Conservation (phyloP, 1,140 invertebrate genomes). For the Achatina immaculata region DNA sequence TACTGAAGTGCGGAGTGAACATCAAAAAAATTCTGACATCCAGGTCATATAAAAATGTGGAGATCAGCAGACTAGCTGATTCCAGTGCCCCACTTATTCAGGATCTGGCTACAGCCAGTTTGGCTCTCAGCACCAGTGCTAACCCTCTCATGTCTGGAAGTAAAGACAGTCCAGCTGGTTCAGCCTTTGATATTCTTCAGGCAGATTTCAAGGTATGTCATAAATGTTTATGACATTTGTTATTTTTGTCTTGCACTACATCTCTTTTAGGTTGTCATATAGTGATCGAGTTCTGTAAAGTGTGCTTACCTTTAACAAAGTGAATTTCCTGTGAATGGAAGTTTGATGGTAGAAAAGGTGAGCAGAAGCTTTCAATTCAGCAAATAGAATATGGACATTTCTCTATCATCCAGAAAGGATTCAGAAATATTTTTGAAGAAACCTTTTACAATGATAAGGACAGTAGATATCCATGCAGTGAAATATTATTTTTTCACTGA, state of each 20-base stretch:
- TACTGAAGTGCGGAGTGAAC: conserved; percentile 40
- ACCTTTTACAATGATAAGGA: too few relatives aligned
- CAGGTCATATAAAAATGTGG: conserved; percentile 45
- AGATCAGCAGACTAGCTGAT: conserved; percentile 32
- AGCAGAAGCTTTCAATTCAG: too few relatives aligned
- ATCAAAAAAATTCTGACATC: conserved; percentile 43
- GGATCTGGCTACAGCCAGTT: conserved; percentile 37
- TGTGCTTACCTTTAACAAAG: too few relatives aligned
- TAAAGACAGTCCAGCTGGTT: conserved; percentile 46
- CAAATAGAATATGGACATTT: too few relatives aligned
- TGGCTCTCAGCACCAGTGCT: conserved; percentile 31
- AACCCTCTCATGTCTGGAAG: conserved; percentile 28
- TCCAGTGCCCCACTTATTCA: conserved; percentile 43
- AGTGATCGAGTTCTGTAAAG: too few relatives aligned
- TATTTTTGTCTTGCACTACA: background rate
- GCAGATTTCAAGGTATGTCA: conserved; percentile 44
- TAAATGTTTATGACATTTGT: background rate
- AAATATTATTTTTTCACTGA: too few relatives aligned
- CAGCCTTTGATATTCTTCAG: conserved; percentile 47
- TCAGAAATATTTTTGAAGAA: too few relatives aligned
- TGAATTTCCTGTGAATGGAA: too few relatives aligned
- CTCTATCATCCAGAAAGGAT: too few relatives aligned
- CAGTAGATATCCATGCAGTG: too few relatives aligned
- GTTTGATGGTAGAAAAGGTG: too few relatives aligned
- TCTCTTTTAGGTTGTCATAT: background rate